A percentile compares a stretch with the other conserved stretches of the same genome.
Conservation (phyloP, 2,113 vertebrate species). For the Siphamia tubifer region DNA sequence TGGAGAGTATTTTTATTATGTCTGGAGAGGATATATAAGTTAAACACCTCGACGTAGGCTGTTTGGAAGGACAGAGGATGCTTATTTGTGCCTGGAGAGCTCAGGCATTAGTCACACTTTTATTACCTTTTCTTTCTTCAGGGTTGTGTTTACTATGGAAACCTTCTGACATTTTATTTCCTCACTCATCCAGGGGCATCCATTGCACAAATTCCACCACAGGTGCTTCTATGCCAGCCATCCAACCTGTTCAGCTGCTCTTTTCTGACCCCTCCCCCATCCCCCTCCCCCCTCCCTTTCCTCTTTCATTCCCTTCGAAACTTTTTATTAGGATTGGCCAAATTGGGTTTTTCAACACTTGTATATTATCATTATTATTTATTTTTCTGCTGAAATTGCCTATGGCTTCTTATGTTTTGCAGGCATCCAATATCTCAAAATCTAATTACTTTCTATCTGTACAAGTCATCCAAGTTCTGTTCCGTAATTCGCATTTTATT, state of each 20-base stretch:
- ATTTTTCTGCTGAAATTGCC: neutral
- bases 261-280: neutral
- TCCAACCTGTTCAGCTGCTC: neutral
- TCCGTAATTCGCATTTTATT: neutral
- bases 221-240: too few species aligned
- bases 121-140: slow-evolving; percentile 38
- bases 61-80: slow-evolving; percentile 2
- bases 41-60: slow-evolving; percentile 10
- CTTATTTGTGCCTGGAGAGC: slow-evolving; percentile 14
- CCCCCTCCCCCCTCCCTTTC: too few species aligned
- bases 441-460: slow-evolving; percentile 5
- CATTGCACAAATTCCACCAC: neutral
- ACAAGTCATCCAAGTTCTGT: neutral
- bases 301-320: neutral
- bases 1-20: too few species aligned
- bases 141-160: slow-evolving; percentile 16
- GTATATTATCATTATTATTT: too few species aligned
- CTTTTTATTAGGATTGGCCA: slow-evolving; percentile 37
- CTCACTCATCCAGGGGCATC: neutral
- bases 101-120: slow-evolving; percentile 51
- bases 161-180: slow-evolving; percentile 47
- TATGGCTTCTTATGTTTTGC: neutral
- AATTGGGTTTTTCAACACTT: slow-evolving; percentile 10
- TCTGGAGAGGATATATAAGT: too few species aligned
- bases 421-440: slow-evolving; percentile 13